A percentile compares a stretch with the other conserved stretches of the same genome.
phyloP scores from a whole-genome alignment of 2,888 invertebrate genomes.

The Eupelmus urozonus region DNA sequence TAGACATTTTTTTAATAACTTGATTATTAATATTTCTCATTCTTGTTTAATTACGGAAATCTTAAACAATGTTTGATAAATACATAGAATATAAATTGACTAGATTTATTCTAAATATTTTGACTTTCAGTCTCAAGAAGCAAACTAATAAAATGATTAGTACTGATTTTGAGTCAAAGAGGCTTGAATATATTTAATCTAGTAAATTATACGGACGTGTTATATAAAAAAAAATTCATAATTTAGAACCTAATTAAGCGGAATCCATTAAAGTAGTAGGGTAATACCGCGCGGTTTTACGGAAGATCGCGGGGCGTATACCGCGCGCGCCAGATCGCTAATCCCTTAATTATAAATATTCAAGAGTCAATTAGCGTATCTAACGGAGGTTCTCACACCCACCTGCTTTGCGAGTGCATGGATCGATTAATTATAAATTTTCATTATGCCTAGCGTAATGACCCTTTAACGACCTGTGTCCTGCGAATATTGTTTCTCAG shows the following conservation, averaged over 20 bases:
- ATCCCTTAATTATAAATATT: slow-evolving; percentile 69
- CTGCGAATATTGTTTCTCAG: slow-evolving; percentile 57
- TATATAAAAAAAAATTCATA: not conserved
- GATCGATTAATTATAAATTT: slow-evolving; percentile 71
- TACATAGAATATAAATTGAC: too few relatives aligned
- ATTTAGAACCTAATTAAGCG: slow-evolving; percentile 5
- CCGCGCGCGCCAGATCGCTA: slow-evolving; percentile 29
- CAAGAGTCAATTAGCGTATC: slow-evolving; percentile 67
- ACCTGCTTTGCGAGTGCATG: slow-evolving; percentile 35
- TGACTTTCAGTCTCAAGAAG: too few relatives aligned
- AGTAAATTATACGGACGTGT: too few relatives aligned
- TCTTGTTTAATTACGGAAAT: too few relatives aligned
- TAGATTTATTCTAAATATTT: too few relatives aligned
- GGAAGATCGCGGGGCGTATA: slow-evolving; percentile 13
- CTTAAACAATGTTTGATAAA: too few relatives aligned
- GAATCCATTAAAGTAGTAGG: slow-evolving; percentile 25
- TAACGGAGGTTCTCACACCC: slow-evolving; percentile 58
- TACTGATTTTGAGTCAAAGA: too few relatives aligned
- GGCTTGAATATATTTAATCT: too few relatives aligned
- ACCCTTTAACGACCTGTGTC: slow-evolving; percentile 66
- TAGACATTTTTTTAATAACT: too few relatives aligned
- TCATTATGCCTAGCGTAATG: slow-evolving; percentile 66
- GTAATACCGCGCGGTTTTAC: not conserved
- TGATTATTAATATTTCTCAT: too few relatives aligned
- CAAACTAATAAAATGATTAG: too few relatives aligned